Evolutionary conservation across 2,797 vertebrate species (phyloP).

Genomic region (Phaenicophaeus curvirostris): DNA sequence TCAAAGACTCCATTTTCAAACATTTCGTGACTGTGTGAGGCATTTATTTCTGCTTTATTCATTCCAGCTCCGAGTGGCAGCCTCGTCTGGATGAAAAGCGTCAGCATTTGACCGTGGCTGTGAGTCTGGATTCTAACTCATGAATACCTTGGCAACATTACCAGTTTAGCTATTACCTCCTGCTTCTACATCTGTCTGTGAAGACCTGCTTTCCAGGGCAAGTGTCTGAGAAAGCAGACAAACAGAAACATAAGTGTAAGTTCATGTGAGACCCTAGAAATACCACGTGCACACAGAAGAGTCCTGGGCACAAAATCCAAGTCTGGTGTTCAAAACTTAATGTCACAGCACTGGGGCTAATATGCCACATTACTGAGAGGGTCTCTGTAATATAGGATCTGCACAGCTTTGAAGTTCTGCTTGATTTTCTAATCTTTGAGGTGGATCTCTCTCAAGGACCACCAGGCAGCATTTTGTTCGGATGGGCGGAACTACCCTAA

Average conservation of each 20-base stretch:
- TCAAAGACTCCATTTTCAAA: background rate
- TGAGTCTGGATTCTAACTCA: background rate
- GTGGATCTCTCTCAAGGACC: background rate
- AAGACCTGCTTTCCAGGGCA: background rate
- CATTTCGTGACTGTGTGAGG: background rate
- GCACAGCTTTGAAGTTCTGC: background rate
- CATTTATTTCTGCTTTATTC: background rate
- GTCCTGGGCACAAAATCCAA: background rate
- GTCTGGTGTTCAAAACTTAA: background rate
- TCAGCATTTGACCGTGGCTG: background rate
- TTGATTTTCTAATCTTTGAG: background rate
- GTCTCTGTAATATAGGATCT: background rate
- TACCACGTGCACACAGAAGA: background rate
- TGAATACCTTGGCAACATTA: background rate
- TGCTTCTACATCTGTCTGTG: background rate
- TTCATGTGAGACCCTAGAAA: background rate
- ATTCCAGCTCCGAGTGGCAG: background rate
- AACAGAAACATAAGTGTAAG: background rate
- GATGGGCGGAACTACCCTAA: fast-evolving
- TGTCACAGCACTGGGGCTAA: background rate
- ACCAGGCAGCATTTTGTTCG: background rate
- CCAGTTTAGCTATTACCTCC: background rate
- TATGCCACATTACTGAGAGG: background rate
- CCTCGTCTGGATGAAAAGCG: background rate
- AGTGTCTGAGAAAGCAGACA: background rate